phyloP scores from a whole-genome alignment of 2,113 vertebrate species.

The Colinus virginianus region DNA sequence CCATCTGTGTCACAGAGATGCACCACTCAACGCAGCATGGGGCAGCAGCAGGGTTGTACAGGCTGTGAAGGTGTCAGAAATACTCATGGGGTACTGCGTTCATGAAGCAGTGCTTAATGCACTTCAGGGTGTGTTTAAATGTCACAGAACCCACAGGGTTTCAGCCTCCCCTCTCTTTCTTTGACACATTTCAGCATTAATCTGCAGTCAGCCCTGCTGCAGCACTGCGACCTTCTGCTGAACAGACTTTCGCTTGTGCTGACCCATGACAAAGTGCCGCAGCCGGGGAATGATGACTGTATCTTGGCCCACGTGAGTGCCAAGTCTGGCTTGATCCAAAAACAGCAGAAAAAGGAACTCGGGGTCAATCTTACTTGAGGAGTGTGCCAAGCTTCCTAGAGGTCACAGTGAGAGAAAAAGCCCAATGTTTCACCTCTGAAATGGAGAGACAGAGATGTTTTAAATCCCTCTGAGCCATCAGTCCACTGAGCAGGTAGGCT shows the following conservation, averaged over 20 bases:
- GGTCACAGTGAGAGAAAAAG: conserved; percentile 35
- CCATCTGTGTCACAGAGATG: background rate
- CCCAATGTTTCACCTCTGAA: conserved; percentile 28
- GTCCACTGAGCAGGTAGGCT: conserved; percentile 32
- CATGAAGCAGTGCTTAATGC: background rate
- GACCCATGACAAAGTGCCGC: conserved; percentile 25
- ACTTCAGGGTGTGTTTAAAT: background rate
- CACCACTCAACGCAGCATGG: rapidly evolving
- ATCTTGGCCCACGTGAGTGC: background rate
- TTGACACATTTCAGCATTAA: background rate
- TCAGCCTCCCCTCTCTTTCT: background rate
- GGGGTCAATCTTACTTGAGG: conserved; percentile 49
- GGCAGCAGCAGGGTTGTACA: background rate
- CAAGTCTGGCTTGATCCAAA: conserved; percentile 52
- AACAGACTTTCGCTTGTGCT: conserved; percentile 38
- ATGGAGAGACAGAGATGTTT: background rate
- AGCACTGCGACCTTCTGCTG: background rate
- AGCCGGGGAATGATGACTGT: background rate
- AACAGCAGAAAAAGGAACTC: conserved; percentile 62
- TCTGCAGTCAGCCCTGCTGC: conserved; percentile 38
- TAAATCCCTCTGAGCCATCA: conserved; percentile 23
- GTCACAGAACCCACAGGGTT: background rate
- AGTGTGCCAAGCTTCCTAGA: conserved; percentile 57
- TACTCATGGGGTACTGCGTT: background rate
- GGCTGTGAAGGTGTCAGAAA: background rate